Conservation (phyloP, 2,888 invertebrate genomes). For the Platynereis dumerilii region DNA sequence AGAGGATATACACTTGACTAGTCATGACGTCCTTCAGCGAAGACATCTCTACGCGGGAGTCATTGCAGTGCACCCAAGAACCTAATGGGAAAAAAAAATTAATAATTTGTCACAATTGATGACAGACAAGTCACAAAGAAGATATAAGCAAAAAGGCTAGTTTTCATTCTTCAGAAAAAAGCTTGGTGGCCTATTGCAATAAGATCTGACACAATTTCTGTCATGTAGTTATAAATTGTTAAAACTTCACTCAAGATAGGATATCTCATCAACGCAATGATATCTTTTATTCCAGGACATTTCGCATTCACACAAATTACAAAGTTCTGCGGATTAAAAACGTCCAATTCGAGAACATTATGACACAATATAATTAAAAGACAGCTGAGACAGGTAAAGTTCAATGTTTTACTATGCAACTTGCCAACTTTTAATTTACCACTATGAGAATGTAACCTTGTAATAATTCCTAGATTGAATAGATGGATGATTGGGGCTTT, state of each 20-base stretch:
- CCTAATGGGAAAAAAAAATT: constrained; percentile 41
- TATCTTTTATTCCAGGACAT: no score
- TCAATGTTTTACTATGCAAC: neutral
- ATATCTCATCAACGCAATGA: no score
- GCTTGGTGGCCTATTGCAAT: no score
- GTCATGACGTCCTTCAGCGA: constrained; percentile 51
- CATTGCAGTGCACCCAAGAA: constrained; percentile 63
- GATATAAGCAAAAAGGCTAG: no score
- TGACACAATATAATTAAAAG: neutral
- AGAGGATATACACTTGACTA: constrained; percentile 61
- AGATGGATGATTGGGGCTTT: no score
- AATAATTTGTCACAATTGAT: neutral
- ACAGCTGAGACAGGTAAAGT: neutral
- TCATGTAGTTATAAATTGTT: neutral
- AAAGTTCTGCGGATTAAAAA: no score
- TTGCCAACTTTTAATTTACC: neutral
- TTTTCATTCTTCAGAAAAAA: no score
- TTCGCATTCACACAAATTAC: no score
- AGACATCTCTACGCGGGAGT: constrained; percentile 52
- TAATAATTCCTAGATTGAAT: neutral
- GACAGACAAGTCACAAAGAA: no score
- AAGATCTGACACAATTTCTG: neutral
- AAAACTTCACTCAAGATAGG: no score
- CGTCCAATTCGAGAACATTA: no score
- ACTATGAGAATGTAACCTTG: neutral